These are phyloP conservation scores for Hormiphora californensis DNA, from an alignment of 37 sponge, comb jelly and placozoan species.

Conservation along the genomic window DNA sequence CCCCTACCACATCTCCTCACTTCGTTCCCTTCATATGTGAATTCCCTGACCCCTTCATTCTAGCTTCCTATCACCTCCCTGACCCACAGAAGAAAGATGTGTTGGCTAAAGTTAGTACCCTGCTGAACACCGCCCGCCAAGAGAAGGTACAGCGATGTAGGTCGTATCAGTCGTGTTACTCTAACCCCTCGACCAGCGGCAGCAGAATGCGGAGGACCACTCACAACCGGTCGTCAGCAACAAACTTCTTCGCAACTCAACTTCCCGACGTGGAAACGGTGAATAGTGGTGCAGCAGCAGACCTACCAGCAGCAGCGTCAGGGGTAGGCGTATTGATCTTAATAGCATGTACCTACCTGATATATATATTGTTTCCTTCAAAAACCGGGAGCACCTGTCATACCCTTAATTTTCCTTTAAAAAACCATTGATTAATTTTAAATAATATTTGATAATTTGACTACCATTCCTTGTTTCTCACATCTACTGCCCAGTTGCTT, in stretches of 20 bases:
- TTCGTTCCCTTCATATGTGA: background rate
- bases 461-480: too few relatives aligned
- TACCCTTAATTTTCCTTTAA: too few relatives aligned
- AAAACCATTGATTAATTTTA: too few relatives aligned
- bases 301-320: too few relatives aligned
- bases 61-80: too few relatives aligned
- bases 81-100: constrained; percentile 53
- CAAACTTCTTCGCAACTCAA: constrained; percentile 4
- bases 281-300: too few relatives aligned
- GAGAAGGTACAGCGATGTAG: background rate
- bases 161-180: constrained; percentile 4
- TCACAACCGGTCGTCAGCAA: background rate
- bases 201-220: background rate
- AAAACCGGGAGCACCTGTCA: too few relatives aligned
- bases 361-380: too few relatives aligned
- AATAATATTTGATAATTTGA: too few relatives aligned
- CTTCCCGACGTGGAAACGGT: constrained; percentile 48
- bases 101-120: constrained; percentile 26
- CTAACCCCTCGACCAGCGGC: background rate
- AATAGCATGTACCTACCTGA: too few relatives aligned
- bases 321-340: too few relatives aligned
- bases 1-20: background rate
- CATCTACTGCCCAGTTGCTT: too few relatives aligned
- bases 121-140: background rate
- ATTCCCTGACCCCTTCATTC: background rate